Percentiles rank a stretch among this genome's conserved stretches.
Evolutionary conservation across 2,797 vertebrate species (phyloP).

Genomic region (Gymnoscopelus braueri): DNA sequence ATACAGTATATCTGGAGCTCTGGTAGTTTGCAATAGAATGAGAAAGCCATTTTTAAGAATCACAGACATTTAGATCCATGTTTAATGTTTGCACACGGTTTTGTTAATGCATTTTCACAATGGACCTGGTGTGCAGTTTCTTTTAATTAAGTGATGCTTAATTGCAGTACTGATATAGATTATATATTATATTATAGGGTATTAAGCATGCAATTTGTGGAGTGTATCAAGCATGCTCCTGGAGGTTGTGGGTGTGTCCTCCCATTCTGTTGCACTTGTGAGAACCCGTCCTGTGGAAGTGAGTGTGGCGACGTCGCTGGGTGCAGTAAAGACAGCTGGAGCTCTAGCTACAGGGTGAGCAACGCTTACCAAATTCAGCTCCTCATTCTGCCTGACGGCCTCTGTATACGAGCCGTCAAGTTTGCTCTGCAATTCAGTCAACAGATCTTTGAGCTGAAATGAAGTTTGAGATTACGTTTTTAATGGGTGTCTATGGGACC

Average conservation of each 20-base stretch:
- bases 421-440: constrained; percentile 99
- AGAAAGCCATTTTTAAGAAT: too few species aligned
- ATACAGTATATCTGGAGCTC: too few species aligned
- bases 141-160: too few species aligned
- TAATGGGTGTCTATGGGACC: constrained; percentile 51
- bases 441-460: constrained; percentile 99
- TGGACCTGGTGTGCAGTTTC: too few species aligned
- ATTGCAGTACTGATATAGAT: too few species aligned
- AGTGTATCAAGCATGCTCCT: neutral
- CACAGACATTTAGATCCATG: too few species aligned
- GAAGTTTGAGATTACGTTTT: constrained; percentile 88
- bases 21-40: too few species aligned
- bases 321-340: constrained; percentile 35
- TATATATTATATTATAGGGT: too few species aligned
- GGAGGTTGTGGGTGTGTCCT: constrained; percentile 52
- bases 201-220: neutral
- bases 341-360: constrained; percentile 58
- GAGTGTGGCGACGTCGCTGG: constrained; percentile 23
- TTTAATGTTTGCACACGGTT: too few species aligned
- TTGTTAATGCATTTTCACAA: too few species aligned
- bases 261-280: constrained; percentile 27
- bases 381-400: constrained; percentile 98
- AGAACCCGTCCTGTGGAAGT: constrained; percentile 33
- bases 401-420: constrained; percentile 99
- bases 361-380: constrained; percentile 97